Evolutionary conservation across 2,113 vertebrate species (phyloP).

Genomic region (Speoplatyrhinus poulsoni): DNA sequence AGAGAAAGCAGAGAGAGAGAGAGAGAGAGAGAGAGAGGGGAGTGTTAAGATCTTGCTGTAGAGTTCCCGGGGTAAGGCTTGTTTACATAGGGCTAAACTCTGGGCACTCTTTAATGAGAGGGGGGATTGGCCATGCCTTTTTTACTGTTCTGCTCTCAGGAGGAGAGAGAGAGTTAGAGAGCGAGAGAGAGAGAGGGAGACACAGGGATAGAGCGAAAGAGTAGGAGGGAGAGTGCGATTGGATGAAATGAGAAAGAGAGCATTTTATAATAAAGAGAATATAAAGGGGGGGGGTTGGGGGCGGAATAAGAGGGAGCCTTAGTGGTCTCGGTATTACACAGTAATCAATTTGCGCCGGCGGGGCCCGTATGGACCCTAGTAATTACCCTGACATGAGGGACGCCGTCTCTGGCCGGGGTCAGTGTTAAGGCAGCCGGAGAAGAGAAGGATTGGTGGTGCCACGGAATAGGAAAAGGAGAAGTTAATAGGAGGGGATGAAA

Average conservation of each 20-base stretch:
- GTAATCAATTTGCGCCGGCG: conserved; percentile 66
- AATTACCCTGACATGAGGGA: conserved; percentile 61
- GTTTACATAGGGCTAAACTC: conserved; percentile 58
- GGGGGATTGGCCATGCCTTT: conserved; percentile 52
- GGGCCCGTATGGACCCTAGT: conserved; percentile 57
- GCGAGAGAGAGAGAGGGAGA: background rate
- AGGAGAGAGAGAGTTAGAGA: background rate
- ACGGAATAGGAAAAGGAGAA: conserved; percentile 34
- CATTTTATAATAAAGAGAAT: background rate
- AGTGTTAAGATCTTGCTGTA: background rate
- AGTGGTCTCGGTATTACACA: conserved; percentile 47
- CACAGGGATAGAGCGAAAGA: background rate
- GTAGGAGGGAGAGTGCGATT: background rate
- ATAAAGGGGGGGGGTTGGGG: background rate
- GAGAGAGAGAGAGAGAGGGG: background rate
- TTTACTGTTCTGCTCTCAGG: conserved; percentile 35
- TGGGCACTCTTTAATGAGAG: conserved; percentile 69
- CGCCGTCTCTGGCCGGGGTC: conserved; percentile 61
- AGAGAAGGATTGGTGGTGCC: background rate
- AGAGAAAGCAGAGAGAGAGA: conserved; percentile 12
- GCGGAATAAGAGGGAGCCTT: conserved; percentile 22
- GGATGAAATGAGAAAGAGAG: background rate
- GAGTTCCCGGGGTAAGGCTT: conserved; percentile 33
- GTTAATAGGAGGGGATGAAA: conserved; percentile 56
- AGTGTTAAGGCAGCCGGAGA: conserved; percentile 38